phyloP scores from a whole-genome alignment of 2,797 vertebrate species.

The Champsocephalus esox region DNA sequence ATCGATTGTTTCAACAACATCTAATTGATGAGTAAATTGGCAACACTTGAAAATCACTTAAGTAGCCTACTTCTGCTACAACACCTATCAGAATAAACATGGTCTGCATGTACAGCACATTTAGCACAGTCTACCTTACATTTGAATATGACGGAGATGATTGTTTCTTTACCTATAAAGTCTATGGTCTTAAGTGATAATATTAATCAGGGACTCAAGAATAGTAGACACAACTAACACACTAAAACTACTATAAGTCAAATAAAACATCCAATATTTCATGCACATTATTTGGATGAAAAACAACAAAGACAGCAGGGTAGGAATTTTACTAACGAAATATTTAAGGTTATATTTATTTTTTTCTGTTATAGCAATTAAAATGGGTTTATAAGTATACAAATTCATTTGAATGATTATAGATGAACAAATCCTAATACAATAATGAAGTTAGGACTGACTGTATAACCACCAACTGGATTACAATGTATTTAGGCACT shows the following conservation, averaged over 20 bases:
- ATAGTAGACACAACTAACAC: background rate
- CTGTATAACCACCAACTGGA: background rate
- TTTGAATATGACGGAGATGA: background rate
- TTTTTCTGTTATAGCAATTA: background rate
- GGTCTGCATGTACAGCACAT: background rate
- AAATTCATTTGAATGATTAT: slow-evolving; percentile 26
- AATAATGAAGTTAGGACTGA: background rate
- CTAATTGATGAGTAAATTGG: background rate
- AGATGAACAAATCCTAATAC: background rate
- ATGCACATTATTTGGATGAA: background rate
- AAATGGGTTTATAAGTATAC: background rate
- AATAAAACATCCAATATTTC: background rate
- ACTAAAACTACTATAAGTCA: background rate
- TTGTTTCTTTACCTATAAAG: background rate
- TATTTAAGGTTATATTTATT: slow-evolving; percentile 5
- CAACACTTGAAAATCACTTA: background rate
- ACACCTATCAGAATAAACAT: background rate
- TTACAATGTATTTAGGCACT: background rate
- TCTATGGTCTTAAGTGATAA: background rate
- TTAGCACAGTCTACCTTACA: background rate
- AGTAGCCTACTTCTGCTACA: background rate
- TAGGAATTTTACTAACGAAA: background rate
- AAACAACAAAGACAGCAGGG: background rate
- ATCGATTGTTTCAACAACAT: background rate
- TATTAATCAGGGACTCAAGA: background rate